These are phyloP conservation scores for Lottia gigantea DNA, from an alignment of 2,888 invertebrate genomes.

Conservation along the genomic window DNA sequence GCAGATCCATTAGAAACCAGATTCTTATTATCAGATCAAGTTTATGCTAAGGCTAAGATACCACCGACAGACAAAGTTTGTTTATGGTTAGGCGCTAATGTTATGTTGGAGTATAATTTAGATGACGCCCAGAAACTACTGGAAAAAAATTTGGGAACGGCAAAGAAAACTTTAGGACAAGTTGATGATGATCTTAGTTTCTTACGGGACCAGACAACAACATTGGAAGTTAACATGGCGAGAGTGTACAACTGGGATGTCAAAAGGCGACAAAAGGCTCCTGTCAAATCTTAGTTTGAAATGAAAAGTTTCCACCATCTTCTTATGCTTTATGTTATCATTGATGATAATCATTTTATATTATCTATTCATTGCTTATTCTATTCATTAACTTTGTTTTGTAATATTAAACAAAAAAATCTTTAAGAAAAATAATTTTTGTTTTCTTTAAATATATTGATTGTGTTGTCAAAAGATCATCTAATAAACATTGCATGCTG, in stretches of 20 bases:
- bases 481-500: too few species aligned
- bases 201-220: conserved; percentile 95
- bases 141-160: conserved; percentile 76
- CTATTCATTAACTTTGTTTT: too few species aligned
- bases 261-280: conserved; percentile 81
- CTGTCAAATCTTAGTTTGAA: conserved; percentile 40
- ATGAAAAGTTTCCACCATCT: too few species aligned
- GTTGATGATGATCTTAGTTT: conserved; percentile 95
- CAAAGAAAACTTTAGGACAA: conserved; percentile 83
- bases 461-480: too few species aligned
- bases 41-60: conserved; percentile 85
- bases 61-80: conserved; percentile 89
- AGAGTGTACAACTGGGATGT: conserved; percentile 98
- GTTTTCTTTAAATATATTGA: too few species aligned
- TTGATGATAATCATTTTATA: too few species aligned
- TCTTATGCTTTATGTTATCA: too few species aligned
- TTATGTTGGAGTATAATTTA: conserved; percentile 95
- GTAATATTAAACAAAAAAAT: too few species aligned
- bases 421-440: too few species aligned
- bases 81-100: conserved; percentile 83
- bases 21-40: conserved; percentile 92
- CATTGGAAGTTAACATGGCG: conserved; percentile 99
- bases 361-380: too few species aligned
- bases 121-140: conserved; percentile 89
- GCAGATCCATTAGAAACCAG: conserved; percentile 82